Evolutionary conservation across 2,888 invertebrate genomes (phyloP).

Genomic region (Apoda limacodes): DNA sequence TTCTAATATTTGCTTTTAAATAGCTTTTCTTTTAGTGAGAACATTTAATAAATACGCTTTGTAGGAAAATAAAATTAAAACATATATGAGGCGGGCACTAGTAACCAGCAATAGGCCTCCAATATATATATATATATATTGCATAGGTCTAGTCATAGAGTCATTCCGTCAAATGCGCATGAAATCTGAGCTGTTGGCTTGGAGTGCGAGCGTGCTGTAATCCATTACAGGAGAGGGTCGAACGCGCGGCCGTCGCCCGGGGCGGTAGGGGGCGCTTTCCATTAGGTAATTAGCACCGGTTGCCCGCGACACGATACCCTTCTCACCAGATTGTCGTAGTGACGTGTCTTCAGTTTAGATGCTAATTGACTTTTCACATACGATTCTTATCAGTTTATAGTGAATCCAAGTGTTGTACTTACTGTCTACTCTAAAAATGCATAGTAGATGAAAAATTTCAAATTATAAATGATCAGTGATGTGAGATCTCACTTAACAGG

Average conservation of each 20-base stretch:
- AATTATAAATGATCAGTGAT: conserved; percentile 3
- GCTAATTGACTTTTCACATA: conserved; percentile 38
- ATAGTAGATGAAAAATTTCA: conserved; percentile 3
- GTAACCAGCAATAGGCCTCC: no score
- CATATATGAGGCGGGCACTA: no score
- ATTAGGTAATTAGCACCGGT: conserved; percentile 60
- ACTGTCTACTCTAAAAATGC: conserved; percentile 1
- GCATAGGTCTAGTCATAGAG: no score
- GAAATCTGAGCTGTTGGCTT: no score
- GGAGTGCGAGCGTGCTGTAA: conserved; percentile 56
- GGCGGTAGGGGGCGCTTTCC: conserved; percentile 33
- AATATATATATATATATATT: no score
- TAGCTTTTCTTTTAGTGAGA: no score
- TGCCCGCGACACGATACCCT: conserved; percentile 42
- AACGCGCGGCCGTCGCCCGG: conserved; percentile 22
- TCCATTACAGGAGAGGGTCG: conserved; percentile 42
- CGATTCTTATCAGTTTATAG: neutral
- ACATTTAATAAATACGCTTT: no score
- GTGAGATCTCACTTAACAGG: conserved; percentile 1
- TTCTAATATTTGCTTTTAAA: no score
- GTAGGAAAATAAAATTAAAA: no score
- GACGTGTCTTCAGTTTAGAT: conserved; percentile 41
- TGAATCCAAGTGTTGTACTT: conserved; percentile 1
- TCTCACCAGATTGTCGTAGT: conserved; percentile 57
- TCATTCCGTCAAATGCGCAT: no score